These are phyloP conservation scores for Arion vulgaris DNA, from an alignment of 1,140 invertebrate species.

Conservation along the genomic window DNA sequence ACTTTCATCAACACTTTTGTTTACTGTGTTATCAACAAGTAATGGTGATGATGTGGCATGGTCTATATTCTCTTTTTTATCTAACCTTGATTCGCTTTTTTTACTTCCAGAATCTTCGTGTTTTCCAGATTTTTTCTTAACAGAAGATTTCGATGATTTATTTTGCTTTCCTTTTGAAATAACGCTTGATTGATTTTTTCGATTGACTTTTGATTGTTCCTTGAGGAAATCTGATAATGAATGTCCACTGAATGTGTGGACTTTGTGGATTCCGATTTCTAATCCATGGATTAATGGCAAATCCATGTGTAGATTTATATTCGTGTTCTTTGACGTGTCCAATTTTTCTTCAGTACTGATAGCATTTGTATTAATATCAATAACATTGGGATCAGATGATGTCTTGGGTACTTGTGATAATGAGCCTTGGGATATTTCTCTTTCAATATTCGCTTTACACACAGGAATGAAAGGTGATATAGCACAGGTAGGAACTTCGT, in stretches of 20 bases:
- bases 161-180: not conserved
- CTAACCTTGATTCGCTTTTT: not conserved
- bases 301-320: not conserved
- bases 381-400: not conserved
- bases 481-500: too few species aligned
- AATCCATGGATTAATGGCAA: constrained; percentile 23
- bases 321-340: not conserved
- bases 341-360: not conserved
- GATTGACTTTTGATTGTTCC: constrained; percentile 2
- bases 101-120: not conserved
- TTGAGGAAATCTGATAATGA: constrained; percentile 5
- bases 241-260: not conserved
- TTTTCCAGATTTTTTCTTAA: constrained; percentile 25
- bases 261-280: constrained; percentile 9
- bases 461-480: too few species aligned
- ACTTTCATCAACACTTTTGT: not conserved
- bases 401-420: too few species aligned
- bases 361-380: not conserved
- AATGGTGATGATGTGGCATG: not conserved
- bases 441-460: too few species aligned
- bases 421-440: too few species aligned
- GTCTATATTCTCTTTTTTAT: not conserved
- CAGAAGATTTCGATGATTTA: constrained; percentile 8
- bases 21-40: not conserved
- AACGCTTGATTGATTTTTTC: not conserved